phyloP scores from a whole-genome alignment of 2,797 vertebrate species.

The Melanotaenia pygmaea region DNA sequence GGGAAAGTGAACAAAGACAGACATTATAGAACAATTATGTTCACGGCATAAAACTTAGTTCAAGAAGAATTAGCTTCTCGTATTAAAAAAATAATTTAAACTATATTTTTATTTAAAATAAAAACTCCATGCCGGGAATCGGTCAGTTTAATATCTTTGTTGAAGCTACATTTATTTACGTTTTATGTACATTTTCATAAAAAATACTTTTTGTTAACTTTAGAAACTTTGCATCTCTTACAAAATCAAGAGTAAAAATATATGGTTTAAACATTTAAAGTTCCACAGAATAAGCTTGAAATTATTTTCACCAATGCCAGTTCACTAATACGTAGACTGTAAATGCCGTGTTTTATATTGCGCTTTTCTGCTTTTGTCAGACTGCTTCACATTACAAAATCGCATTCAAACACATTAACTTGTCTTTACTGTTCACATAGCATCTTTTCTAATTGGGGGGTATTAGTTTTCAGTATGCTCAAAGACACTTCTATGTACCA shows the following conservation, averaged over 20 bases:
- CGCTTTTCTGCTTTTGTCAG: neutral
- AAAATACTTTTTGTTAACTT: neutral
- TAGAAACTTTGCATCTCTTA: neutral
- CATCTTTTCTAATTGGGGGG: neutral
- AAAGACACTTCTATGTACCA: neutral
- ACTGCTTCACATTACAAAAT: neutral
- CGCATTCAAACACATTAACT: neutral
- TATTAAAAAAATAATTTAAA: slow-evolving; percentile 2
- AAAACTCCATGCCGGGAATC: neutral
- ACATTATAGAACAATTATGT: neutral
- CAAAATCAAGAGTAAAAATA: neutral
- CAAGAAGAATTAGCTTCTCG: neutral
- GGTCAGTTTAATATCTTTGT: neutral
- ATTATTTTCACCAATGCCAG: too few relatives aligned
- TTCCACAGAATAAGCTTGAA: neutral
- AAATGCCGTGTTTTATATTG: neutral
- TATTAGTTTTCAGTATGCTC: neutral
- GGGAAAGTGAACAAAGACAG: neutral
- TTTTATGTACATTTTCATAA: neutral
- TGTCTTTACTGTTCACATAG: neutral
- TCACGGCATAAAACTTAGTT: neutral
- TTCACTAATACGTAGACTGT: neutral
- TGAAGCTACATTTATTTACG: neutral
- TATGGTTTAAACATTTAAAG: neutral
- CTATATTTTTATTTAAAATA: too few relatives aligned